Conservation (phyloP, 2,888 invertebrate species). For the Zygaena filipendulae region DNA sequence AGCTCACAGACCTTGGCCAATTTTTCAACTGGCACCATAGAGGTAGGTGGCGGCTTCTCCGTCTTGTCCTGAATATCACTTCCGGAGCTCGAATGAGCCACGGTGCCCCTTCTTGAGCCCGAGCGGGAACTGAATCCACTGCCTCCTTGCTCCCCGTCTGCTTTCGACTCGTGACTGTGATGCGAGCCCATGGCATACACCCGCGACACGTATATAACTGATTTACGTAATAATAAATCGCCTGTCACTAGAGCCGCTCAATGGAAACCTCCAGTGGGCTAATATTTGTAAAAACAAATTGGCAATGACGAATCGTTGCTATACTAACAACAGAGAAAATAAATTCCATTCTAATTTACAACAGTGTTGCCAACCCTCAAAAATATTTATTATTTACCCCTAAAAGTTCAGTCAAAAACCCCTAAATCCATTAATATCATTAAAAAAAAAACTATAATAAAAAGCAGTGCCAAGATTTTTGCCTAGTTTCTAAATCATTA, state of each 20-base stretch:
- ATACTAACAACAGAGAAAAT: too few relatives aligned
- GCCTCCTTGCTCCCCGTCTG: slow-evolving; percentile 31
- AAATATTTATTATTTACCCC: not conserved
- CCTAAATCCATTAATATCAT: slow-evolving; percentile 1
- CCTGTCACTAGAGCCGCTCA: too few relatives aligned
- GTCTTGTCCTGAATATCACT: slow-evolving; percentile 72
- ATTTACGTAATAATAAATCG: not conserved
- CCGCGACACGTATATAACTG: not conserved
- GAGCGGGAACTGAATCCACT: slow-evolving; percentile 48
- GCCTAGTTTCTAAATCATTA: too few relatives aligned
- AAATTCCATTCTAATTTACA: too few relatives aligned
- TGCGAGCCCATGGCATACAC: slow-evolving; percentile 40
- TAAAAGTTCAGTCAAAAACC: slow-evolving; percentile 3
- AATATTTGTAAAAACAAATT: not conserved
- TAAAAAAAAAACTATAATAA: slow-evolving; percentile 3
- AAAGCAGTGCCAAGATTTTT: too few relatives aligned
- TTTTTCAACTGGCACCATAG: slow-evolving; percentile 79
- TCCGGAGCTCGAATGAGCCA: slow-evolving; percentile 72
- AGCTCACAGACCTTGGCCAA: slow-evolving; percentile 76
- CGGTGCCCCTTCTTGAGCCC: slow-evolving; percentile 54
- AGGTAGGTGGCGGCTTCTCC: slow-evolving; percentile 52
- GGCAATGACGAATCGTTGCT: too few relatives aligned
- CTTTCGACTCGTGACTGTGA: slow-evolving; percentile 41
- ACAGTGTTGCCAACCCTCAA: not conserved
- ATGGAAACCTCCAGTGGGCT: not conserved